Evolutionary conservation across 2,797 vertebrate species (phyloP).

Genomic region (Meriones psammophilus): DNA sequence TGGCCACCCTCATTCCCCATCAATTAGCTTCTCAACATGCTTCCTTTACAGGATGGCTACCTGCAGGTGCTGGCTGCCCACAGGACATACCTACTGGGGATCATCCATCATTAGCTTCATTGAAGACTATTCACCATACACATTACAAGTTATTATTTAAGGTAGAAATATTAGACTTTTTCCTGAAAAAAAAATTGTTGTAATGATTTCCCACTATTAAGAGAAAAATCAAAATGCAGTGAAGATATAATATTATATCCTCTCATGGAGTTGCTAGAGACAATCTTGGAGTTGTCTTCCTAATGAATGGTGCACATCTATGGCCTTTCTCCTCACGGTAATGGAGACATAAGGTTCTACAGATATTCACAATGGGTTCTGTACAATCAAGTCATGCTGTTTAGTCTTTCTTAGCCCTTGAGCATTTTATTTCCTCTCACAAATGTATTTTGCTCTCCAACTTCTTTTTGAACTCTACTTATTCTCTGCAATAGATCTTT

Average conservation of each 20-base stretch:
- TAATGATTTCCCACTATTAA: constrained; percentile 22
- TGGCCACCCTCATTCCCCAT: neutral
- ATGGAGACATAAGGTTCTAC: neutral
- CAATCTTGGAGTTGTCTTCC: neutral
- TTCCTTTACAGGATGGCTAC: constrained; percentile 6
- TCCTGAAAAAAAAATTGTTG: neutral
- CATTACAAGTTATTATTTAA: constrained; percentile 33
- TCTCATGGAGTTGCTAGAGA: neutral
- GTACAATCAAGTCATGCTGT: neutral
- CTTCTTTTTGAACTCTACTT: neutral
- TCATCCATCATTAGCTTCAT: neutral
- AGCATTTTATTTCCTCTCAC: neutral
- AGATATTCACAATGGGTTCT: neutral
- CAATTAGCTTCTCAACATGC: constrained; percentile 62
- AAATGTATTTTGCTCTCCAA: neutral
- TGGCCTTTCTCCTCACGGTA: neutral
- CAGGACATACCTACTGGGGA: neutral
- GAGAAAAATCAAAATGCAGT: neutral
- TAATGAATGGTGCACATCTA: neutral
- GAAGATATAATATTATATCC: neutral
- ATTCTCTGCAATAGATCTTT: neutral
- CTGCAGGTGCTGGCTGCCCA: neutral
- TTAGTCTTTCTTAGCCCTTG: constrained; percentile 17
- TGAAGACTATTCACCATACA: neutral
- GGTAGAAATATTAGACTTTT: neutral